Percentiles rank a stretch among this genome's conserved stretches.
Conservation (phyloP, 2,797 vertebrate genomes). For the Tympanoctomys barrerae region DNA sequence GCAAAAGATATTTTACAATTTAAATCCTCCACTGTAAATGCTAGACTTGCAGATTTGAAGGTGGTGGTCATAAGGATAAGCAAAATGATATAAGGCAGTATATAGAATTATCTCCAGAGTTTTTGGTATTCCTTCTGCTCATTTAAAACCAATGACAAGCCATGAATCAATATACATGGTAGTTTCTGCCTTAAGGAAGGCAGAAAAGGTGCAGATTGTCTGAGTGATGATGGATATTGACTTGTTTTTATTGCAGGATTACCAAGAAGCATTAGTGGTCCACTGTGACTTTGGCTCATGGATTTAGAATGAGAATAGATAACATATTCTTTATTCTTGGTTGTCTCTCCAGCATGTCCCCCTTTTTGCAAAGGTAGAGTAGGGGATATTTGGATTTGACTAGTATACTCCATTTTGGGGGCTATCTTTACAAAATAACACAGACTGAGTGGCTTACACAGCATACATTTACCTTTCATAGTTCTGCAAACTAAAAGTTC, state of each 20-base stretch:
- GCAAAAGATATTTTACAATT: background rate
- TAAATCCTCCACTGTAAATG: background rate
- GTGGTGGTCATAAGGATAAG: background rate
- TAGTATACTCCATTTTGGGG: background rate
- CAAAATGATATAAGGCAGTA: background rate
- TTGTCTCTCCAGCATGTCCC: background rate
- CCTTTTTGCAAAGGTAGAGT: background rate
- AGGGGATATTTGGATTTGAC: slow-evolving; percentile 7
- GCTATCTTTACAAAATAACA: background rate
- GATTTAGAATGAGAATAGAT: background rate
- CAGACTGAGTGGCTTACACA: background rate
- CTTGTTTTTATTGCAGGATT: background rate
- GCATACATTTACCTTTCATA: background rate
- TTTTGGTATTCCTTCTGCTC: background rate
- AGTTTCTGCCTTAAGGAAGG: background rate
- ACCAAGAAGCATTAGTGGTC: background rate
- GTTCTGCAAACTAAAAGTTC: background rate
- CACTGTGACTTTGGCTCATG: background rate
- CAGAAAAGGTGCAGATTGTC: background rate
- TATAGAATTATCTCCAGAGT: background rate
- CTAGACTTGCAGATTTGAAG: slow-evolving; percentile 12
- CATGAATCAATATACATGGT: background rate
- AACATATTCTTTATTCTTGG: background rate
- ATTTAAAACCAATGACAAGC: background rate
- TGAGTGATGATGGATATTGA: background rate